Evolutionary conservation across 92 coral and sea anemone species (phyloP).

Genomic region (Hydrozoanthus gracilis): DNA sequence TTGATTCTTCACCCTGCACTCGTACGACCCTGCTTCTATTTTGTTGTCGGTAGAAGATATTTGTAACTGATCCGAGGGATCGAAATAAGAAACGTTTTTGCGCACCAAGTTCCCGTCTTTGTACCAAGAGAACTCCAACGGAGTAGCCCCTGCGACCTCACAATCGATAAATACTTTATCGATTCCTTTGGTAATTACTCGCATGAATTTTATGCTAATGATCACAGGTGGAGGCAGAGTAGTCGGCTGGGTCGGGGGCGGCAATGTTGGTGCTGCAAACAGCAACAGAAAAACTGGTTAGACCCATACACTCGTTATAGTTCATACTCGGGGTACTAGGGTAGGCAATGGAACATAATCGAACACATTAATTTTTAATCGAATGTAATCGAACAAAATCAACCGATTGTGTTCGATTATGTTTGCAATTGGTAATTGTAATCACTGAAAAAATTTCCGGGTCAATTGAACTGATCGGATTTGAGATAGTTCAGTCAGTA

Average conservation of each 20-base stretch:
- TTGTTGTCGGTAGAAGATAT: not conserved
- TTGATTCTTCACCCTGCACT: constrained; percentile 2
- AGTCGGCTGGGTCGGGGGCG: not conserved
- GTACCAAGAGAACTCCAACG: constrained; percentile 17
- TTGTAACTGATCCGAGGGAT: not conserved
- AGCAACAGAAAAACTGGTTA: not conserved
- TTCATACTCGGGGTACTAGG: too few relatives aligned
- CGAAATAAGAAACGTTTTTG: not conserved
- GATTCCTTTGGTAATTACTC: not conserved
- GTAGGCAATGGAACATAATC: too few relatives aligned
- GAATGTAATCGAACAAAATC: too few relatives aligned
- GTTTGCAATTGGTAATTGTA: too few relatives aligned
- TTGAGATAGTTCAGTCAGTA: too few relatives aligned
- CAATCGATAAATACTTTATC: constrained; percentile 6
- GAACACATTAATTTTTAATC: too few relatives aligned
- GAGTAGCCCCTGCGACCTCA: not conserved
- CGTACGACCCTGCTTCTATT: not conserved
- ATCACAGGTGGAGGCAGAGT: constrained; percentile 9
- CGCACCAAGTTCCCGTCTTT: not conserved
- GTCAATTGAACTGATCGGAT: too few relatives aligned
- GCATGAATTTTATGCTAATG: not conserved
- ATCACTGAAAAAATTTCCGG: too few relatives aligned
- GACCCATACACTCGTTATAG: too few relatives aligned
- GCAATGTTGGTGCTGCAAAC: not conserved
- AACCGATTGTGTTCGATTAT: too few relatives aligned